Evolutionary conservation across 2,797 vertebrate genomes (phyloP), one percentile per base, ranked within the genome.

Genomic region (Danio aesculapii): DNA sequence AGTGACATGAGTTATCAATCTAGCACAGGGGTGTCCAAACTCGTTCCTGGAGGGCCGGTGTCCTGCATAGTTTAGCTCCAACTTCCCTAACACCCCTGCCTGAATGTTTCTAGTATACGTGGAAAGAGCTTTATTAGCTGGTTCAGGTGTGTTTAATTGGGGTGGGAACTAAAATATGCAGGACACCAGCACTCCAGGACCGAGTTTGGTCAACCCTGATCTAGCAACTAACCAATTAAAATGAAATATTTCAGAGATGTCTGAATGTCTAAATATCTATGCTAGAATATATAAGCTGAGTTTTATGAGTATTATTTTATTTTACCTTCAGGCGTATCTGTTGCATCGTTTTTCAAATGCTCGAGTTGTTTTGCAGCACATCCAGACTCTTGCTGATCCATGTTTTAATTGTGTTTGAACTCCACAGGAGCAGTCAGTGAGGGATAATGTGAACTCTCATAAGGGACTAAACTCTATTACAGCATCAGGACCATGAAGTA

Each of bases 371-470:
- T 46, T 44, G 14, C 66, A 52, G 53, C 47, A 71, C 14, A 71
- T 44, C 47, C 58, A 79, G 17, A 17, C 67, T 71, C 49, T 63
- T 71, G 57, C 10, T 46, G 77, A n/a, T 79, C 49, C 77, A 79
- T 79, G 39, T 21, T 63, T 49, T 21, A 49, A 46, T 17, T 47
- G 4, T 1, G 6, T 17, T 30, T 17, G 59, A 50, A 17, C 16
- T 61, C n/a, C 7, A 55, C 53, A 21, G 52, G 17, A 68, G 21
- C 52, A 67, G 43, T n/a, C 19, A 47, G 13, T 49, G 6, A 30
- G 8, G 6, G n/a, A 44, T 58, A 59, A 30, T 16, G 19, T 47
- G 12, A 44, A 44, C 67, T 73, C 8, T 43, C 21, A n/a, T 12
- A 21, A 68, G 39, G 11, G 39, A 11, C 14, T 9, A 44, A 44